Conservation (phyloP, 2,113 vertebrate species). For the Psammodynastes pulverulentus region DNA sequence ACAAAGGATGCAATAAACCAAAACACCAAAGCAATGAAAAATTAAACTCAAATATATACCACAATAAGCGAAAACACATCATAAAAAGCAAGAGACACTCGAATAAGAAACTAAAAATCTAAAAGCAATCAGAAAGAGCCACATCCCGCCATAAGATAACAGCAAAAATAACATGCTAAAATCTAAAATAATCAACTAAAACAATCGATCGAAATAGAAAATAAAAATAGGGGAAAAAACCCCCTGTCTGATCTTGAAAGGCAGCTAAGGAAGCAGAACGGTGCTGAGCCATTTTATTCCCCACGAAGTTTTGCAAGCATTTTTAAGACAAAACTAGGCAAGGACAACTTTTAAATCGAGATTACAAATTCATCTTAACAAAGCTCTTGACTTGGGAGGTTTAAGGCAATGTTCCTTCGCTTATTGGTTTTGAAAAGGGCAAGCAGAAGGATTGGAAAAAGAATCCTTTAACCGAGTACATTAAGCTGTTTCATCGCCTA, state of each 20-base stretch:
- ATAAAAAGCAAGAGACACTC: not conserved
- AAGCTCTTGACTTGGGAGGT: constrained; percentile 47
- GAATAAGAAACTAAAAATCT: not conserved
- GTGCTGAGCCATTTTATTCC: constrained; percentile 18
- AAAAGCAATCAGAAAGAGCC: not conserved
- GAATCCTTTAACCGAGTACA: constrained; percentile 68
- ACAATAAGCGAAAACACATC: not conserved
- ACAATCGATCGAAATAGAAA: not conserved
- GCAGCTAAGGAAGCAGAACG: constrained; percentile 42
- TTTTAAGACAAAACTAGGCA: constrained; percentile 50
- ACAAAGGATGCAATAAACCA: not conserved
- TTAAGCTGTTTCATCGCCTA: constrained; percentile 65
- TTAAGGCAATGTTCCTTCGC: constrained; percentile 50
- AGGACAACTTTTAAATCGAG: constrained; percentile 61
- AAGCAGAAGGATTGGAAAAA: constrained; percentile 57
- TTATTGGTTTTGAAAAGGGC: constrained; percentile 51
- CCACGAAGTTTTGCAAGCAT: constrained; percentile 27
- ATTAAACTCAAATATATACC: not conserved
- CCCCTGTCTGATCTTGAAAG: constrained; percentile 34
- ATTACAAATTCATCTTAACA: constrained; percentile 51
- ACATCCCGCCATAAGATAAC: not conserved
- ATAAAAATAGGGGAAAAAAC: not conserved
- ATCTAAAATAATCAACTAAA: not conserved
- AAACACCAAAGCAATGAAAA: not conserved
- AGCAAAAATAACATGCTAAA: not conserved